Conservation (phyloP, 1,140 invertebrate genomes). For the Odontomachus brunneus region DNA sequence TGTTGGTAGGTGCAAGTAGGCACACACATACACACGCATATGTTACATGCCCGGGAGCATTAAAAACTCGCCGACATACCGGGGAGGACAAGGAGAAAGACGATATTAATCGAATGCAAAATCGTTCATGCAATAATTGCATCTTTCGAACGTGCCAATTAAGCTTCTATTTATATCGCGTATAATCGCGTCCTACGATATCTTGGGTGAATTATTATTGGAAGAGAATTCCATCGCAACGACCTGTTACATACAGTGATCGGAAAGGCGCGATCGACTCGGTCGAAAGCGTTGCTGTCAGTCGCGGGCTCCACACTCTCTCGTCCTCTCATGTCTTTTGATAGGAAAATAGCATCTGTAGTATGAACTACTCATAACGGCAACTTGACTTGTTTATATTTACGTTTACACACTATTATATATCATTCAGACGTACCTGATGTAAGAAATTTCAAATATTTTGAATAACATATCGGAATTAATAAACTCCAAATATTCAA, state of each 20-base stretch:
- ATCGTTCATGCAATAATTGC: conserved; percentile 69
- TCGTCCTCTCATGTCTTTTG: background rate
- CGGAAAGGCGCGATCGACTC: conserved; percentile 26
- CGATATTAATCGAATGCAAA: conserved; percentile 64
- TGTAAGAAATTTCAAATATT: too few relatives aligned
- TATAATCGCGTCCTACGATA: conserved; percentile 76
- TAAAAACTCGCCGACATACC: conserved; percentile 18
- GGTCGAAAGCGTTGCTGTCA: conserved; percentile 8
- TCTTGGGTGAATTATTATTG: conserved; percentile 79
- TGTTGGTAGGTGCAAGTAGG: background rate
- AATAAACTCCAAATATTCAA: too few relatives aligned
- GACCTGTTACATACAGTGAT: conserved; percentile 63
- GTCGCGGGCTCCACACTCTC: conserved; percentile 24
- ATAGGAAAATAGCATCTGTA: background rate
- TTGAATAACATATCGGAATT: too few relatives aligned
- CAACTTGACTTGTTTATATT: too few relatives aligned
- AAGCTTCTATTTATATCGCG: conserved; percentile 79
- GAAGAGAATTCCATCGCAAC: conserved; percentile 76
- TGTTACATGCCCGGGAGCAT: conserved; percentile 22
- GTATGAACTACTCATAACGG: too few relatives aligned
- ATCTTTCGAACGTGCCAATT: conserved; percentile 70
- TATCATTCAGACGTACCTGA: too few relatives aligned
- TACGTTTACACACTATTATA: too few relatives aligned
- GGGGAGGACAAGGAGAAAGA: background rate
- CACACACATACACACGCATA: background rate